Conservation (phyloP, 2,888 invertebrate genomes). For the Oeneis ivallda region DNA sequence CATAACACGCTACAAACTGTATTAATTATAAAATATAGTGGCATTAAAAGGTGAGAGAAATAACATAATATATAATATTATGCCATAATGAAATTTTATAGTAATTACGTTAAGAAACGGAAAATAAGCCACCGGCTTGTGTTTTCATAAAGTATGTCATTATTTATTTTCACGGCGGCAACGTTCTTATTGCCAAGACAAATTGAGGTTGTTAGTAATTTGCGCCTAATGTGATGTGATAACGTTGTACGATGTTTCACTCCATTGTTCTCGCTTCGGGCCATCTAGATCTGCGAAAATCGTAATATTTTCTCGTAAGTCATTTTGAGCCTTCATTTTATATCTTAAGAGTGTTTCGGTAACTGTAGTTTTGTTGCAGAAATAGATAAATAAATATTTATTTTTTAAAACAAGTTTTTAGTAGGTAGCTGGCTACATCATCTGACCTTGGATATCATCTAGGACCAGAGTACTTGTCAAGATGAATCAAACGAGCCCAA, state of each 20-base stretch:
- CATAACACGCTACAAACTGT: no score
- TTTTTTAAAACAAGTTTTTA: no score
- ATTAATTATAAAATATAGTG: no score
- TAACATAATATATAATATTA: no score
- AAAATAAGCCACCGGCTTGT: constrained; percentile 4
- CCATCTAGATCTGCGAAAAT: constrained; percentile 1
- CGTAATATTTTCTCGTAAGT: neutral
- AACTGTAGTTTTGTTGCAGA: neutral
- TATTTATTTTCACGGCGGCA: constrained; percentile 34
- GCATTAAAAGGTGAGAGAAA: no score
- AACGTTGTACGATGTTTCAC: constrained; percentile 20
- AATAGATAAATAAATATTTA: no score
- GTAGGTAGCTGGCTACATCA: no score
- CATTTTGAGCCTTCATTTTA: constrained; percentile 6
- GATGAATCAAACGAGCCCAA: no score
- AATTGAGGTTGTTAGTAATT: constrained; percentile 34
- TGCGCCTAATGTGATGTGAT: constrained; percentile 28
- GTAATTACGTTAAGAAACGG: no score
- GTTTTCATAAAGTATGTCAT: constrained; percentile 31
- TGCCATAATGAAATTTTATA: no score
- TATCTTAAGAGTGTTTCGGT: neutral
- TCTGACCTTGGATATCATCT: no score
- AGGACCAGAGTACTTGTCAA: no score
- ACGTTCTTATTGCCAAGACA: constrained; percentile 32
- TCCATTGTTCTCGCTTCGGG: constrained; percentile 17